Evolutionary conservation across 35 echinoderm and acorn worm genomes (phyloP).

Genomic region (Holothuria glaberrima): DNA sequence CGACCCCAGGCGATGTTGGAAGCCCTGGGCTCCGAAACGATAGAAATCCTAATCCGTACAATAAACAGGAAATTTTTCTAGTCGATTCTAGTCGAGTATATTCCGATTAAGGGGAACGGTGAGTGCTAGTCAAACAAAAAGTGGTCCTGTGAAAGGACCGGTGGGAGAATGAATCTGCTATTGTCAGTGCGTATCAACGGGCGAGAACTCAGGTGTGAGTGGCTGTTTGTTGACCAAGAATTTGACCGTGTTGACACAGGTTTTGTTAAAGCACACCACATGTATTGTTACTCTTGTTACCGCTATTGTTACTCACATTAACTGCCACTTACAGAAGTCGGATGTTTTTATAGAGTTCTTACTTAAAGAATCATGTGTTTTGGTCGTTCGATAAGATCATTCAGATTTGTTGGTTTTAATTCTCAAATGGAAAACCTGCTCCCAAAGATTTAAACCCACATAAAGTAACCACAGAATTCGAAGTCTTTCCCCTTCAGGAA

Average conservation of each 20-base stretch:
- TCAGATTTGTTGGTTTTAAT: too few species aligned
- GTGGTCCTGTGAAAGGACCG: conserved; percentile 24
- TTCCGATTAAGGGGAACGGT: conserved; percentile 37
- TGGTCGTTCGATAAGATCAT: too few species aligned
- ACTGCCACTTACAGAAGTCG: conserved; percentile 27
- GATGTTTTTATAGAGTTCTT: conserved; percentile 25
- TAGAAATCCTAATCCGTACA: conserved; percentile 37
- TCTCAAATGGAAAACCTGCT: too few species aligned
- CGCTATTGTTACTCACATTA: conserved; percentile 27
- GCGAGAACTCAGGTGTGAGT: too few species aligned
- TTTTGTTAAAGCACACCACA: neutral
- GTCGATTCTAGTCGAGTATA: conserved; percentile 37
- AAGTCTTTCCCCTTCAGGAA: too few species aligned
- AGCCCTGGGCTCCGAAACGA: conserved; percentile 31
- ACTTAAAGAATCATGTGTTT: neutral
- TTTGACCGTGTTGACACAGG: too few species aligned
- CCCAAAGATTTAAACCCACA: too few species aligned
- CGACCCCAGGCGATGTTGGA: conserved; percentile 54
- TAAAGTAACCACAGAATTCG: too few species aligned
- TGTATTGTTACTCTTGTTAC: conserved; percentile 7
- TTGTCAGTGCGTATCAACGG: too few species aligned
- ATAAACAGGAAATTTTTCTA: conserved; percentile 64
- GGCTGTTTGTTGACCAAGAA: too few species aligned
- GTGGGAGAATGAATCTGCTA: neutral
- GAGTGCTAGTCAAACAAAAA: conserved; percentile 56